Base-by-base conservation (phyloP, 2,797 vertebrate genomes). In the Anomalospiza imberbis region DNA sequence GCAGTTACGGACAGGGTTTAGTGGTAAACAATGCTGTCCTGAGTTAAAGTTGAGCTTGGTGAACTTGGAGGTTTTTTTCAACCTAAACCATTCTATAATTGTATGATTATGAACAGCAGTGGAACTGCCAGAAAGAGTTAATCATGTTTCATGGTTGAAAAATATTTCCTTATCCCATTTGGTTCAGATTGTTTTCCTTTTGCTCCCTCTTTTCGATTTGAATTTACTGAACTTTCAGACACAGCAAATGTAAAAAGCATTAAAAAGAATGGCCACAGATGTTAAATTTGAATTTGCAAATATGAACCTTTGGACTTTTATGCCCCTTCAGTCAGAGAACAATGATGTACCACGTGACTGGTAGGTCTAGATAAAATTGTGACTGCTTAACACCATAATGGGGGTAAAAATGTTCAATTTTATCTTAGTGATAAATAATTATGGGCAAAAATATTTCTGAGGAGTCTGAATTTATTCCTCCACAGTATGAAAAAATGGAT, bases 231-330 rank as follows among this genome's bases (percentile, higher is more conserved):
- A 51, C 16, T 66, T 84, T 21, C 20, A 87, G 44, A 38, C 14
- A 47, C 13, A 58, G 29, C 6, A 90, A 72, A 68, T 29, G 3
- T 55, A 51, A 63, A n/a, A 5, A 62, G 20, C 53, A 25, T 54
- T 58, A 76, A 6, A 53, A 29, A 91, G 55, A 91, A 82, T 25
- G 61, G n/a, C 26, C n/a, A 71, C 21, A 81, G 66, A 71, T 72
- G 20, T 63, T 88, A 79, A 75, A 55, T 86, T 75, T 84, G 31
- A 82, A 75, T 91, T 87, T 70, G 18, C 14, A 78, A 71, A 89
- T 58, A 81, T 6, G 24, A 92, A 66, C 25, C 34, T 90, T 86
- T 70, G 44, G 38, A 66, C 25, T 87, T 85, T 31, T 58, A 62
- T 60, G 12, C 2, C 17, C 2, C 14, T 84, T 79, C 48, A 60